Conservation (phyloP, 1,140 invertebrate genomes). For the Heliothis virescens region DNA sequence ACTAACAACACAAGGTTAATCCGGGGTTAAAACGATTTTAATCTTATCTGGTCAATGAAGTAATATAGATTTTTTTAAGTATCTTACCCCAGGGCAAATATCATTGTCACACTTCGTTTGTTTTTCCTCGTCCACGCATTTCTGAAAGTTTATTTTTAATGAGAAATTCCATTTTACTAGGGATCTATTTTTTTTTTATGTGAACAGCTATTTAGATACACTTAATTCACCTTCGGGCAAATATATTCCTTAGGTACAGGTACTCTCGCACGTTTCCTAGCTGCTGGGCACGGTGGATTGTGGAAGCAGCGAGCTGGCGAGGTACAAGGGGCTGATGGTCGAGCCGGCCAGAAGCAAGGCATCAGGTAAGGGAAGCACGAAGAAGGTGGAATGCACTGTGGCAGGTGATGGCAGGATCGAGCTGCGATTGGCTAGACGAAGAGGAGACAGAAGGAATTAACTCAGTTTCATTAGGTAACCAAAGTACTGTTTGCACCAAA, state of each 20-base stretch:
- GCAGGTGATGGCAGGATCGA: slow-evolving; percentile 71
- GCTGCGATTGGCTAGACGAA: slow-evolving; percentile 67
- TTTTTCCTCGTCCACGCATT: slow-evolving; percentile 58
- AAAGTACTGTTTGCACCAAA: no score
- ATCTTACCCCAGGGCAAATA: slow-evolving; percentile 67
- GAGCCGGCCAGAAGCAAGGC: slow-evolving; percentile 78
- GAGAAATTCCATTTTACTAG: no score
- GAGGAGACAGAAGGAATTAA: slow-evolving; percentile 20
- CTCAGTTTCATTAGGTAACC: no score
- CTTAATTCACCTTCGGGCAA: slow-evolving; percentile 65
- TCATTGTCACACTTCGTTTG: slow-evolving; percentile 63
- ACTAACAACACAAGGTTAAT: no score
- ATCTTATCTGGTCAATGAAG: no score
- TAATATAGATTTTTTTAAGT: slow-evolving; percentile 5
- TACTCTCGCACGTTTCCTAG: slow-evolving; percentile 53
- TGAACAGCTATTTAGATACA: background rate
- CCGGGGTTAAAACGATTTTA: no score
- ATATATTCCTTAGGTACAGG: slow-evolving; percentile 56
- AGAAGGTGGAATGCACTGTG: slow-evolving; percentile 71
- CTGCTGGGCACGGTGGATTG: slow-evolving; percentile 72
- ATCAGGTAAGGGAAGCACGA: slow-evolving; percentile 77
- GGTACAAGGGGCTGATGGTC: slow-evolving; percentile 74
- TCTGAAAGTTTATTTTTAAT: slow-evolving; percentile 53
- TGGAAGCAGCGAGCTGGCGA: slow-evolving; percentile 75
- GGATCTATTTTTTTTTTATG: no score